Evolutionary conservation across 2,888 invertebrate species (phyloP).

Genomic region (Diarsia brunnea): DNA sequence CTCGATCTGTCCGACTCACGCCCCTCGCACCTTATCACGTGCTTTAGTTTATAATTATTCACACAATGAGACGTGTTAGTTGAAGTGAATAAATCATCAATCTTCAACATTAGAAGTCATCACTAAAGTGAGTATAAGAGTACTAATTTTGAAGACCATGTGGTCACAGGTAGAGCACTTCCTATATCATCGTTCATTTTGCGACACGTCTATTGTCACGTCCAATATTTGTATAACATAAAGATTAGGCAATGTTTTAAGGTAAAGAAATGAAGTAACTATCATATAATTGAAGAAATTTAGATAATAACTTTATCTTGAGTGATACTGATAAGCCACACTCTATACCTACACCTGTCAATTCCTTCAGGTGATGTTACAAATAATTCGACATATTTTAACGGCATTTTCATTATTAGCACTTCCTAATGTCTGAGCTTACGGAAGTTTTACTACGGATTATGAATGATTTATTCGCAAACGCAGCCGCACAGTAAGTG

Average conservation of each 20-base stretch:
- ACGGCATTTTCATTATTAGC: background rate
- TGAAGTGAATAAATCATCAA: conserved; percentile 29
- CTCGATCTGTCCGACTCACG: conserved; percentile 58
- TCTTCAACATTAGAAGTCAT: conserved; percentile 13
- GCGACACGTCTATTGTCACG: conserved; percentile 14
- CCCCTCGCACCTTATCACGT: conserved; percentile 63
- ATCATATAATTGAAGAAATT: conserved; percentile 13
- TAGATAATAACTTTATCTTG: conserved; percentile 21
- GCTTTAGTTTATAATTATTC: conserved; percentile 51
- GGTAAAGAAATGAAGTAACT: conserved; percentile 3
- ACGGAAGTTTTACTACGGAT: background rate
- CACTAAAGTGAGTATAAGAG: background rate
- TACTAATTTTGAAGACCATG: conserved; percentile 11
- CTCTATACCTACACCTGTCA: conserved; percentile 10
- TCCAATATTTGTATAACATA: conserved; percentile 18
- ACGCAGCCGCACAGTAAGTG: background rate
- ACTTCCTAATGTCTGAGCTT: conserved; percentile 5
- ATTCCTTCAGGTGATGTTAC: conserved; percentile 9
- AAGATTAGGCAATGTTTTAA: conserved; percentile 8
- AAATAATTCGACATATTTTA: conserved; percentile 1
- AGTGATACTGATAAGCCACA: background rate
- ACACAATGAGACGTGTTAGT: conserved; percentile 24
- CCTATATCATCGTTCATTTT: conserved; percentile 32
- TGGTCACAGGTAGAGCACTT: conserved; percentile 18
- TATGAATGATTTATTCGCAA: background rate